Evolutionary conservation across 2,888 invertebrate genomes (phyloP).

Genomic region (Xylocampa areola): DNA sequence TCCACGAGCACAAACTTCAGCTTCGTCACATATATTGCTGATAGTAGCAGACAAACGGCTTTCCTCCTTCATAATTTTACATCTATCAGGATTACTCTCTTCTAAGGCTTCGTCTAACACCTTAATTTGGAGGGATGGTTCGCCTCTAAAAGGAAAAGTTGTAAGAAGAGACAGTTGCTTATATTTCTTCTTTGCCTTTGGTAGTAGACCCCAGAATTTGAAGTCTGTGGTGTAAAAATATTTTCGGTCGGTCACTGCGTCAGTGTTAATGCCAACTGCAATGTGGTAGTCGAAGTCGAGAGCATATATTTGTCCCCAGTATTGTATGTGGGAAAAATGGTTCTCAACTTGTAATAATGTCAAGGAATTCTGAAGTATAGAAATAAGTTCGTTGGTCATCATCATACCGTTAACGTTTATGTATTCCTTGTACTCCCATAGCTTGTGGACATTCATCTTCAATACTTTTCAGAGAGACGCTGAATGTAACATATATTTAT

Average conservation of each 20-base stretch:
- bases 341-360: conserved; percentile 95
- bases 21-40: conserved; percentile 93
- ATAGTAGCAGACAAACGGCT: conserved; percentile 93
- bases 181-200: conserved; percentile 83
- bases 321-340: conserved; percentile 94
- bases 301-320: conserved; percentile 96
- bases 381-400: conserved; percentile 93
- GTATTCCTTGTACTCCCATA: conserved; percentile 85
- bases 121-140: conserved; percentile 87
- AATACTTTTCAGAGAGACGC: conserved; percentile 8
- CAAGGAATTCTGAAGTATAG: conserved; percentile 93
- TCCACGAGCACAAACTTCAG: conserved; percentile 94
- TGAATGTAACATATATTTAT: background rate
- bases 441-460: conserved; percentile 82
- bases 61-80: conserved; percentile 93
- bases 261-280: conserved; percentile 94
- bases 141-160: conserved; percentile 85
- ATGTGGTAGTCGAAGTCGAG: conserved; percentile 94
- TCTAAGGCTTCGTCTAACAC: conserved; percentile 84
- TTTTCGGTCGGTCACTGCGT: conserved; percentile 92
- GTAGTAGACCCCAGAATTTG: conserved; percentile 91
- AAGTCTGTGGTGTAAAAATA: conserved; percentile 94
- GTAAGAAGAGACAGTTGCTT: conserved; percentile 81
- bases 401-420: conserved; percentile 91
- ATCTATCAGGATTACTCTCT: conserved; percentile 77